phyloP scores from a whole-genome alignment of 1,140 invertebrate species.

The Drosophila truncata region DNA sequence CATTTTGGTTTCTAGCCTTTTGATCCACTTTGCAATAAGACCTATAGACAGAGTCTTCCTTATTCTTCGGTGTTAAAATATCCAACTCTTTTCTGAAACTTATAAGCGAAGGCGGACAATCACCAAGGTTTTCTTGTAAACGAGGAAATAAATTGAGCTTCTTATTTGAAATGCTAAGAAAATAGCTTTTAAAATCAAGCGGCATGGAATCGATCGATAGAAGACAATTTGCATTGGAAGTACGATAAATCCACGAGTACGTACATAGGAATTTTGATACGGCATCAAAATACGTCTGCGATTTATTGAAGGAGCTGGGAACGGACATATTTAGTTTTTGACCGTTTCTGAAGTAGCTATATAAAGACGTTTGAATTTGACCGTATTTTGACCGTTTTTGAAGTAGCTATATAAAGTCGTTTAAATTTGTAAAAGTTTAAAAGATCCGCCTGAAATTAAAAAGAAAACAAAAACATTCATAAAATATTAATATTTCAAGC shows the following conservation, averaged over 20 bases:
- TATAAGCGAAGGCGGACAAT: constrained; percentile 21
- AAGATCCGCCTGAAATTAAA: not conserved
- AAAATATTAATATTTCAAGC: not conserved
- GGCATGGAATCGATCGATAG: constrained; percentile 87
- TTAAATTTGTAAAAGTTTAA: not conserved
- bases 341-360: not conserved
- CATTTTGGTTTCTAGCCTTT: constrained; percentile 29
- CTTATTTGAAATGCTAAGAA: constrained; percentile 85
- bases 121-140: constrained; percentile 27
- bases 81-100: constrained; percentile 44
- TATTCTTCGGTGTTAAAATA: constrained; percentile 64
- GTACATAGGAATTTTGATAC: constrained; percentile 85
- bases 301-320: not conserved
- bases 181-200: constrained; percentile 86
- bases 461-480: not conserved
- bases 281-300: not conserved
- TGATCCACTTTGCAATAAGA: not conserved
- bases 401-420: no score
- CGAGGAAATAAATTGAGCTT: constrained; percentile 78
- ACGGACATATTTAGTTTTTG: not conserved
- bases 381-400: not conserved
- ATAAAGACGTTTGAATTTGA: not conserved
- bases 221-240: constrained; percentile 89
- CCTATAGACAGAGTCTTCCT: not conserved
- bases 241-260: constrained; percentile 89